Base-by-base conservation (phyloP, 2,888 invertebrate species). In the Spisula solida region DNA sequence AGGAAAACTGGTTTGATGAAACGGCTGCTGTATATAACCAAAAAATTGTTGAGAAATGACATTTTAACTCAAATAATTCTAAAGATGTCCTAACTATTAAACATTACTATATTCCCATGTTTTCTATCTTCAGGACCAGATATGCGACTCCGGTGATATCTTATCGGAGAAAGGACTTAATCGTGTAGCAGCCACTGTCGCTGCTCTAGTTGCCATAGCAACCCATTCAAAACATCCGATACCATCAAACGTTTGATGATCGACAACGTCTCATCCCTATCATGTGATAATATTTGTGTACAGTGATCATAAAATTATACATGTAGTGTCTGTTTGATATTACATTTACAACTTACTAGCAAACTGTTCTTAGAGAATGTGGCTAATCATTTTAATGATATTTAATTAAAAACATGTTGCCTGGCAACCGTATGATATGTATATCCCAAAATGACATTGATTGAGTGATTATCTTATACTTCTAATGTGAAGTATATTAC, bases 61-160 rank as follows among this genome's bases (percentile, higher is more conserved):
- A 41, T 41, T 8, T 41, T 8, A 41, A 41, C 41, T 41, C 41
- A 41, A 41, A 41, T 41, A 41, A 41, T 41, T 41, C 41, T 5
- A 41, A 41, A 2, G 41, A 8, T 41, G 8, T 8, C 8, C 41
- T 41, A 5, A 14, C 51, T 51, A 16, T 8, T 51, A 51, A 12
- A 51, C 51, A 51, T 51, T 51, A 8, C 8, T 41, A 41, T 12
- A 51, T 51, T 51, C 12, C 1, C n/a, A 25, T 56, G 60, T 83
- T 47, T 85, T 89, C 31, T 84, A 78, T 85, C 93, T 94, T 95
- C 97, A 98, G 99, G 98, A 98, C 96, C 97, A 99, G 94, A 98
- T 99, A 96, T 99, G 99, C 97, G 98, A 98, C 96, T 98, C 99
- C 60, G 98, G 98, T 56, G 99, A 99, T 97, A 98, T 99, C n/a